phyloP scores from a whole-genome alignment of 2,113 vertebrate species.

The Hyperopisus bebe region DNA sequence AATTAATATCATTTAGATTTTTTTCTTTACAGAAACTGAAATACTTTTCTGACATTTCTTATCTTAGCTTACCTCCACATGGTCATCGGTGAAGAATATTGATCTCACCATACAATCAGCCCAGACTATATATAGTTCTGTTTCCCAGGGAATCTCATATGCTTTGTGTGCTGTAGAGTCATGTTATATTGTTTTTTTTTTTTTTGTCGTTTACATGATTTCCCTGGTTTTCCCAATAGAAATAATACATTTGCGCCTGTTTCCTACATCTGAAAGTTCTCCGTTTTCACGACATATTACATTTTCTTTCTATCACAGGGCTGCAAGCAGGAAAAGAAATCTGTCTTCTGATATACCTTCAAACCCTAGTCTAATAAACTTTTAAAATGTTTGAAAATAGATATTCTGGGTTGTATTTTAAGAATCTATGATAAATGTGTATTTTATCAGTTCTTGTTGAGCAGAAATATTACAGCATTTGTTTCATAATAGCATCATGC shows the following conservation, averaged over 20 bases:
- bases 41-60: background rate
- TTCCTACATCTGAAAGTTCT: background rate
- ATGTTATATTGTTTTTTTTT: background rate
- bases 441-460: background rate
- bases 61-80: background rate
- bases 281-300: background rate
- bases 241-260: background rate
- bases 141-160: background rate
- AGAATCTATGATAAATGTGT: background rate
- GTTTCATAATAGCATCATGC: background rate
- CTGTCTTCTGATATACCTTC: background rate
- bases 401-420: background rate
- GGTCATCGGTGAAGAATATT: background rate
- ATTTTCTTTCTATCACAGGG: background rate
- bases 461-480: background rate
- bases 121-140: background rate
- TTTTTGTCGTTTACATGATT: background rate
- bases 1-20: background rate
- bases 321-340: background rate
- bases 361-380: background rate
- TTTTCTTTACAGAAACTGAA: background rate
- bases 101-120: background rate
- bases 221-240: background rate
- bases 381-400: background rate
- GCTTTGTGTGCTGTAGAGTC: background rate